Conservation (phyloP, 1,140 invertebrate species). For the Glossosoma conforme region DNA sequence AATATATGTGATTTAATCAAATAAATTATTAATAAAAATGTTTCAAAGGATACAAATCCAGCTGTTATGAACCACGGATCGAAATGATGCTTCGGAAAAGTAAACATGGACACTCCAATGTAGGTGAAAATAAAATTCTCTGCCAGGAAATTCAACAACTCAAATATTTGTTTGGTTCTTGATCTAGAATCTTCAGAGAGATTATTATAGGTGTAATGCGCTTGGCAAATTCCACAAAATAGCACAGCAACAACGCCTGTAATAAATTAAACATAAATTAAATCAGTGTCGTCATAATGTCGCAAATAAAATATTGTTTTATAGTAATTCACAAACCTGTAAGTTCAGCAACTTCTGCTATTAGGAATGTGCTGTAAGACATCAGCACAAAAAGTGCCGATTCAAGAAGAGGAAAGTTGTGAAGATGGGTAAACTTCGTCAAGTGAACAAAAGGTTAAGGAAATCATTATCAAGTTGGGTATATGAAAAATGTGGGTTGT, state of each 20-base stretch:
- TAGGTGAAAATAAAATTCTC: conserved; percentile 99
- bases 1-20: neutral
- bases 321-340: conserved; percentile 64
- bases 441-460: conserved; percentile 51
- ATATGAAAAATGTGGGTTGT: too few species aligned
- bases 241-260: conserved; percentile 90
- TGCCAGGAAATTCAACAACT: conserved; percentile 92
- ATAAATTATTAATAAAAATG: neutral
- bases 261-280: conserved; percentile 12
- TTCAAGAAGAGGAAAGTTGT: conserved; percentile 94
- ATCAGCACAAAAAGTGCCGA: conserved; percentile 94
- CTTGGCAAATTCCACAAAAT: conserved; percentile 98
- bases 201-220: conserved; percentile 99
- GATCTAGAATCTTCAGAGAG: conserved; percentile 81
- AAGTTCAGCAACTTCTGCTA: conserved; percentile 91
- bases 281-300: neutral
- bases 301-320: neutral
- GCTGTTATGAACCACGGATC: conserved; percentile 86
- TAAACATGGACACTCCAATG: conserved; percentile 98
- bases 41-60: conserved; percentile 83
- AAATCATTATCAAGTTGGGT: too few species aligned
- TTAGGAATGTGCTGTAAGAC: conserved; percentile 96
- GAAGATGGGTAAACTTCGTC: conserved; percentile 93
- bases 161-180: conserved; percentile 93
- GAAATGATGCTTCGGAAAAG: conserved; percentile 93